Conservation (phyloP, 2,888 invertebrate genomes). For the Heterodera filipjevi region DNA sequence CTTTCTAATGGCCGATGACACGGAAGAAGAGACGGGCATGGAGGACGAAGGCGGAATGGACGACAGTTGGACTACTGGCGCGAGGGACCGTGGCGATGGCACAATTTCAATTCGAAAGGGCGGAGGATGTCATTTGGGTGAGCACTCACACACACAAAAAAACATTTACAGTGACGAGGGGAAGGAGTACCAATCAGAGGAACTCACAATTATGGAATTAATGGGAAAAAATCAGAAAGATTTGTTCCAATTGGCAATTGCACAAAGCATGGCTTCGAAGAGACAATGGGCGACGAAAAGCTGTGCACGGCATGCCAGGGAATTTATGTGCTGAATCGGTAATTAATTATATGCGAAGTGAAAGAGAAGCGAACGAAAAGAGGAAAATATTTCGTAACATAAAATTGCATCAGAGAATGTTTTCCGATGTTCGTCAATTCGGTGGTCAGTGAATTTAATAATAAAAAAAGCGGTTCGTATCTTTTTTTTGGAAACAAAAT, state of each 20-base stretch:
- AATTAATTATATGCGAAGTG: too few species aligned
- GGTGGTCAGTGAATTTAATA: slow-evolving; percentile 37
- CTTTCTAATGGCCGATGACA: slow-evolving; percentile 13
- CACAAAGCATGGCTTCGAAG: slow-evolving; percentile 52
- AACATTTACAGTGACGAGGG: neutral
- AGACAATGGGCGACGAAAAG: slow-evolving; percentile 46
- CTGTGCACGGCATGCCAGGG: slow-evolving; percentile 55
- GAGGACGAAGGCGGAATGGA: slow-evolving; percentile 17
- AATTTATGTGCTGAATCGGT: slow-evolving; percentile 26
- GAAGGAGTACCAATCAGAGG: neutral
- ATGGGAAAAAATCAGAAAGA: slow-evolving; percentile 37
- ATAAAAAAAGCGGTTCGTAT: too few species aligned
- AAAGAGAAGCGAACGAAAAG: neutral
- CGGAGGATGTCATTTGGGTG: slow-evolving; percentile 31
- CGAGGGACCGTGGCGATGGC: neutral
- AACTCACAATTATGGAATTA: slow-evolving; percentile 15
- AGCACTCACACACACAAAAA: slow-evolving; percentile 14
- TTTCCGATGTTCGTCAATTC: slow-evolving; percentile 61
- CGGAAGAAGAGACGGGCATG: neutral
- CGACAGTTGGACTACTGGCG: neutral
- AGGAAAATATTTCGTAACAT: neutral
- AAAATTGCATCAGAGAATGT: slow-evolving; percentile 49
- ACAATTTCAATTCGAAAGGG: slow-evolving; percentile 2
- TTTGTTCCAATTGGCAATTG: slow-evolving; percentile 58
- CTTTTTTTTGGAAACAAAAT: too few species aligned